phyloP scores from a whole-genome alignment of 2,113 vertebrate genomes.

The Alaudala cheleensis region DNA sequence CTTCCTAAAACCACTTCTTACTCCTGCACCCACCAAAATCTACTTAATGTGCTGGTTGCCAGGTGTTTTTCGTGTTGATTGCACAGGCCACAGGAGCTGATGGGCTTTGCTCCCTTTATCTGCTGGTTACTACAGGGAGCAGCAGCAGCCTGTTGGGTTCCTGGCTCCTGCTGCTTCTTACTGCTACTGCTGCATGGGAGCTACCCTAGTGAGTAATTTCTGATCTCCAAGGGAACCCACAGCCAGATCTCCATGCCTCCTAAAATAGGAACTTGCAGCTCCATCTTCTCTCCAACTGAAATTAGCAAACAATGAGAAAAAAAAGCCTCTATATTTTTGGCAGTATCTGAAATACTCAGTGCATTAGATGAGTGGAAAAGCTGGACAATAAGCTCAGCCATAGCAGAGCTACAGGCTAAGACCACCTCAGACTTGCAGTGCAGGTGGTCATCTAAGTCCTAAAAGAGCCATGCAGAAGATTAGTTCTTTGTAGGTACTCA shows the following conservation, averaged over 20 bases:
- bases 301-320: background rate
- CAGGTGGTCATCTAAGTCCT: background rate
- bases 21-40: background rate
- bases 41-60: background rate
- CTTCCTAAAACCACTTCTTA: background rate
- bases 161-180: background rate
- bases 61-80: background rate
- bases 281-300: background rate
- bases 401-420: background rate
- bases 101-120: background rate
- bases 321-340: background rate
- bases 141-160: background rate
- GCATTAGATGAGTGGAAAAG: background rate
- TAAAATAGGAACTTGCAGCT: constrained; percentile 30
- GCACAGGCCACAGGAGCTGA: background rate
- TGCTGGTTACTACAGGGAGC: background rate
- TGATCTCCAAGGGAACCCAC: constrained; percentile 37
- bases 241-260: background rate
- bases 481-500: background rate
- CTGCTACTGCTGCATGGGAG: background rate
- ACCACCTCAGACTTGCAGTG: background rate
- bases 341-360: background rate
- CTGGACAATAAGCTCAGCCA: background rate
- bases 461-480: background rate
- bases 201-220: background rate